Evolutionary conservation across 2,888 invertebrate genomes (phyloP).

Genomic region (Atethmia centrago): DNA sequence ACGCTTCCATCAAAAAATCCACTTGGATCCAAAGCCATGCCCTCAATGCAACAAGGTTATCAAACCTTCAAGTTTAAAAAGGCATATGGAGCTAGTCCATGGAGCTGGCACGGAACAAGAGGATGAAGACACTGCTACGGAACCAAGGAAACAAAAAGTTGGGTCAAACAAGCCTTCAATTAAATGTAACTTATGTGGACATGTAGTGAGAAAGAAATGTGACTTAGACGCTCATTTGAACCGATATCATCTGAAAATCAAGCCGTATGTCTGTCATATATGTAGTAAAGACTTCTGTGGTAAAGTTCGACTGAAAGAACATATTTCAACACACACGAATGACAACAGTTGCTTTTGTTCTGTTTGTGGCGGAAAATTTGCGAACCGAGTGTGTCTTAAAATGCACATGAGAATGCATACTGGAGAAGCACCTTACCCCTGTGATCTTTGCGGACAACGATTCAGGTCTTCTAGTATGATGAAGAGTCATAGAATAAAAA

Average conservation of each 20-base stretch:
- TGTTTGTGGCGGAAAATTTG: constrained; percentile 72
- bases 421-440: constrained; percentile 74
- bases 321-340: constrained; percentile 66
- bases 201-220: constrained; percentile 64
- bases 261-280: constrained; percentile 69
- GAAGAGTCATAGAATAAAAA: constrained; percentile 74
- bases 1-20: constrained; percentile 68
- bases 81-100: constrained; percentile 71
- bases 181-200: constrained; percentile 67
- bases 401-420: constrained; percentile 76
- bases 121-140: background rate
- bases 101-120: constrained; percentile 17
- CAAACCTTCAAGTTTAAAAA: constrained; percentile 64
- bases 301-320: constrained; percentile 69
- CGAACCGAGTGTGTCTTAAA: constrained; percentile 73
- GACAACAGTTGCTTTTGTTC: constrained; percentile 69
- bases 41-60: constrained; percentile 65
- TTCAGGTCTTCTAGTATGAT: constrained; percentile 76
- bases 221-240: constrained; percentile 73
- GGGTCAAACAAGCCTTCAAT: constrained; percentile 30
- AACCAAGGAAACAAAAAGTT: constrained; percentile 1
- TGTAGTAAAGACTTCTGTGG: constrained; percentile 74
- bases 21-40: constrained; percentile 69
- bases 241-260: constrained; percentile 72
- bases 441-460: constrained; percentile 73